Percentiles rank a stretch among this genome's conserved stretches.
Evolutionary conservation across 1,140 invertebrate species (phyloP).

Genomic region (Sinella curviseta): DNA sequence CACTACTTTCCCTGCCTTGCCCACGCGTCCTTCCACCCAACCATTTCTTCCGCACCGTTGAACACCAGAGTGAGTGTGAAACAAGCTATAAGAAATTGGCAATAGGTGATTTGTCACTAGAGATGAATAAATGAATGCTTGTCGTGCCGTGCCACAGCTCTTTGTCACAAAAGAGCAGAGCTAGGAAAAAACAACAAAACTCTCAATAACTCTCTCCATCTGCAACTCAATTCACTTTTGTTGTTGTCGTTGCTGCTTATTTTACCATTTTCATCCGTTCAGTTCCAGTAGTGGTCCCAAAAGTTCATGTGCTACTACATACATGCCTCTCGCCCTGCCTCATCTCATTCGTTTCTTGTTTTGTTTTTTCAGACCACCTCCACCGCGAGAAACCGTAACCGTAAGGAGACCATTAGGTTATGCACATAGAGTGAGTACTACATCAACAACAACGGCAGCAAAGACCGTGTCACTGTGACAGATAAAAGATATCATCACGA

Average conservation of each 20-base stretch:
- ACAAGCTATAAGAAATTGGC: neutral
- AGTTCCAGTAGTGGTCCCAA: no score
- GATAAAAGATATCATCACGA: neutral
- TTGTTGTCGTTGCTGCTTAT: no score
- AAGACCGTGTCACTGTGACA: neutral
- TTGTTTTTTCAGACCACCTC: neutral
- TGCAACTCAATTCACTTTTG: no score
- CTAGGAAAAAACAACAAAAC: no score
- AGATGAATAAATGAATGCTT: no score
- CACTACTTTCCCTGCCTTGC: neutral
- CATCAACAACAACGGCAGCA: neutral
- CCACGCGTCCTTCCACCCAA: no score
- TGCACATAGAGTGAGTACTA: neutral
- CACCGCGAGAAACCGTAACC: neutral
- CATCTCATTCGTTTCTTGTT: neutral
- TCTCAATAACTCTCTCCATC: no score
- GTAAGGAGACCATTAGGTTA: neutral
- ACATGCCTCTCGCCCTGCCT: no score
- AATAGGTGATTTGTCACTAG: slow-evolving; percentile 6
- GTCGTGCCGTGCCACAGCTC: no score
- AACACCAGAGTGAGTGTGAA: neutral
- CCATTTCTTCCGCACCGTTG: neutral
- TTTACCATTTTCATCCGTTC: no score
- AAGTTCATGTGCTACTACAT: neutral
- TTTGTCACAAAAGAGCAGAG: no score